Conservation (phyloP, 2,797 vertebrate species). For the Acestrorhynchus altus region DNA sequence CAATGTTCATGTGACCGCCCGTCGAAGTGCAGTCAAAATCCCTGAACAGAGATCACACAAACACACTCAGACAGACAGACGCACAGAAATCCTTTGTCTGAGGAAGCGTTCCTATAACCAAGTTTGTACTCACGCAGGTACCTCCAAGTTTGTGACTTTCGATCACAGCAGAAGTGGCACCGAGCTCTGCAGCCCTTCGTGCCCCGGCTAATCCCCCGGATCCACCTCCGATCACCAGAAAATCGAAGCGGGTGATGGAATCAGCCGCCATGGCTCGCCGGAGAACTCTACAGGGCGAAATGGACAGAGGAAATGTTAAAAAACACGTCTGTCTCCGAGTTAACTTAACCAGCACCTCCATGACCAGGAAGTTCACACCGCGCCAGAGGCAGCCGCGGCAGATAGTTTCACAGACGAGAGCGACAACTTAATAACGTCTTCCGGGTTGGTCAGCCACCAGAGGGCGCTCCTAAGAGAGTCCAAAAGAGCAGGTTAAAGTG, state of each 20-base stretch:
- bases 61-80: too few species aligned
- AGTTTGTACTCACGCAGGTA: conserved; percentile 95
- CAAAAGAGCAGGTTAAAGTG: too few species aligned
- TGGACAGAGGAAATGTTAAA: conserved; percentile 33
- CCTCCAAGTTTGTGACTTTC: conserved; percentile 90
- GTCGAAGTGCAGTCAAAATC: neutral
- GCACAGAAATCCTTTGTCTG: neutral
- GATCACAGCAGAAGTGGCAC: conserved; percentile 85
- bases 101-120: neutral
- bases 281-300: conserved; percentile 39
- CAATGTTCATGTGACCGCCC: conserved; percentile 23
- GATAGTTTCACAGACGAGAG: too few species aligned
- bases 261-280: conserved; percentile 69
- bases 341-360: conserved; percentile 66
- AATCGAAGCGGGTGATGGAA: conserved; percentile 77
- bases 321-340: conserved; percentile 37
- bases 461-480: too few species aligned
- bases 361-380: conserved; percentile 76
- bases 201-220: conserved; percentile 93
- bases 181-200: conserved; percentile 89
- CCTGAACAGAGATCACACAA: too few species aligned
- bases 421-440: too few species aligned
- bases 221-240: conserved; percentile 90
- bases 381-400: conserved; percentile 26
- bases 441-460: too few species aligned